Conservation (phyloP, 2,113 vertebrate species). For the Pogona vitticeps region DNA sequence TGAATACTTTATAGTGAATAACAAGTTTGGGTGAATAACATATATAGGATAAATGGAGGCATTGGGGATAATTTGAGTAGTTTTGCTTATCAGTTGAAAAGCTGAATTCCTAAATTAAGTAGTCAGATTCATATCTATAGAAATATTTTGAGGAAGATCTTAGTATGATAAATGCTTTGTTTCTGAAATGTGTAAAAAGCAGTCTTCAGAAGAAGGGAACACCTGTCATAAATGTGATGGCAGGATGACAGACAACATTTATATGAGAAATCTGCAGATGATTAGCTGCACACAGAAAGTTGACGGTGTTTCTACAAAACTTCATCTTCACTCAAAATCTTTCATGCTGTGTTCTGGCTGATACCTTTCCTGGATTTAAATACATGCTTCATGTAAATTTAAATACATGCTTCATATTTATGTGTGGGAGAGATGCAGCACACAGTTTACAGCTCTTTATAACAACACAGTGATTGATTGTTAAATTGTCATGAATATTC, state of each 20-base stretch:
- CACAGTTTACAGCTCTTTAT: not conserved
- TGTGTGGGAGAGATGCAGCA: not conserved
- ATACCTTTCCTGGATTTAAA: not conserved
- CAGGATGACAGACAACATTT: constrained; percentile 30
- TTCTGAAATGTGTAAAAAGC: constrained; percentile 17
- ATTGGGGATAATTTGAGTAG: constrained; percentile 39
- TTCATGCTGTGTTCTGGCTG: constrained; percentile 10
- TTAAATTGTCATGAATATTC: constrained; percentile 5
- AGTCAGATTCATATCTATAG: constrained; percentile 11
- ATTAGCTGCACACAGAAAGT: not conserved
- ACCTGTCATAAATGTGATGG: constrained; percentile 16
- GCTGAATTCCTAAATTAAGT: constrained; percentile 20
- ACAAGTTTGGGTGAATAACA: constrained; percentile 50
- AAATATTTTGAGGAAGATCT: constrained; percentile 37
- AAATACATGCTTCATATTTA: not conserved
- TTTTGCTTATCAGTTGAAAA: constrained; percentile 42
- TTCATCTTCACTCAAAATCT: not conserved
- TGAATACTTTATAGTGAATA: constrained; percentile 37
- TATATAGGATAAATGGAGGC: constrained; percentile 35
- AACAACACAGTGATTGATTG: not conserved
- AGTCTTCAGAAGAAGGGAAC: constrained; percentile 29
- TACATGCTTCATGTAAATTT: not conserved
- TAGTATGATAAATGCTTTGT: constrained; percentile 21
- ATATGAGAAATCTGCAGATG: constrained; percentile 1
- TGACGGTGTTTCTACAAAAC: constrained; percentile 4